Evolutionary conservation across 53 echinoderm and acorn worm genomes (phyloP), one percentile per base, ranked within the genome.

Genomic region (Echinarachnius parma): DNA sequence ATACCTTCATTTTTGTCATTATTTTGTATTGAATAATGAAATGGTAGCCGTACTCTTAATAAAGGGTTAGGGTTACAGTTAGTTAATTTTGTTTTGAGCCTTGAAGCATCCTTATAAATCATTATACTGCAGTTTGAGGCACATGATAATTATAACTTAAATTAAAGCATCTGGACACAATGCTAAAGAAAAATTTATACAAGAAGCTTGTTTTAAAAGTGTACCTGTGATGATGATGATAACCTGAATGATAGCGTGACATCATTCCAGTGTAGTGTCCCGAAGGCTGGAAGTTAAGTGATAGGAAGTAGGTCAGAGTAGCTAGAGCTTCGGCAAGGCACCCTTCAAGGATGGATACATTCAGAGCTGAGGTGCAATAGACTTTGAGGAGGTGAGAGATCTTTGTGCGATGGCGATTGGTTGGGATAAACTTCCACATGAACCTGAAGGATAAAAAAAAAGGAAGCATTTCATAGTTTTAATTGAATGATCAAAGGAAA

Each of bases 321-420:
- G 93, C 93, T 31, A 89, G 60, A 18, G 85, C 82, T 33, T 93
- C 93, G 18, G 89, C 93, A 36, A 83, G 70, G 27, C 83, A 77
- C 4, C 91, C 91, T 31, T 84, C 83, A 3, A 80, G 24, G 28
- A 91, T 44, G 11, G 83, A 69, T 21, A 77, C 83, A 18, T 83
- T 79, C 19, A 91, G 48, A 4, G 91, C 83, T 0, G 91, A 91
- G 37, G 71, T 54, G 59, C 91, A 91, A 54, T 86, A 83, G 21
- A 78, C 71, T 47, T 65, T 61, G 8, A 91, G 58, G 70, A 91
- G 64, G 45, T 64, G 52, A 21, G 86, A 79, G 57, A 77, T 54
- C 66, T 86, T 91, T 26, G 56, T 21, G 22, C 81, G 53, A 42
- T 91, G 91, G 26, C 86, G 79, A 11, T 83, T 61, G 16, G 83